phyloP scores from a whole-genome alignment of 2,888 invertebrate genomes.

The Drosophila rellima region DNA sequence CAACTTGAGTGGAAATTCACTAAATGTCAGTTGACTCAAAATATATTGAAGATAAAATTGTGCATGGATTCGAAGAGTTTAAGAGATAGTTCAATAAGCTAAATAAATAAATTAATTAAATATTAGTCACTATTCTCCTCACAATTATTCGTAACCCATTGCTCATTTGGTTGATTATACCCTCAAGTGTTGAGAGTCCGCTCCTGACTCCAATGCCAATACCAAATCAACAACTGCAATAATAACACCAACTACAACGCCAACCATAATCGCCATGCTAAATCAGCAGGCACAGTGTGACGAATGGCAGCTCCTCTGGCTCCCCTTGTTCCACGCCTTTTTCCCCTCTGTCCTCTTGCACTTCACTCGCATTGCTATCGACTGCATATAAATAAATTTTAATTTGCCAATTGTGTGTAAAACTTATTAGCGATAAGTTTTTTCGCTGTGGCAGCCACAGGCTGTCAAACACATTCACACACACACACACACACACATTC shows the following conservation, averaged over 20 bases:
- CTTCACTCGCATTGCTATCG: conserved; percentile 7
- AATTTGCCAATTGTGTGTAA: conserved; percentile 78
- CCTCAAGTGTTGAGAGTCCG: neutral
- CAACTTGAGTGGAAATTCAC: too few relatives aligned
- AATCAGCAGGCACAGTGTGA: conserved; percentile 49
- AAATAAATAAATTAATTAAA: too few relatives aligned
- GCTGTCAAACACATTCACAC: conserved; percentile 14
- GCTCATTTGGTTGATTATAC: neutral
- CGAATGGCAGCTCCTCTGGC: conserved; percentile 38
- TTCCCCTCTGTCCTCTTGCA: too few relatives aligned
- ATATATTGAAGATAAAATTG: too few relatives aligned
- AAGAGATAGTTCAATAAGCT: neutral
- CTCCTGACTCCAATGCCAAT: conserved; percentile 35
- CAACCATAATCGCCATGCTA: conserved; percentile 44
- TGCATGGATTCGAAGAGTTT: too few relatives aligned
- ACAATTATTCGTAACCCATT: neutral
- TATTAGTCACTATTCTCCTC: neutral
- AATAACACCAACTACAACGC: conserved; percentile 45
- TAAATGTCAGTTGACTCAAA: too few relatives aligned
- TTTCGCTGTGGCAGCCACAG: conserved; percentile 45
- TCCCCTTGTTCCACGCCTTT: neutral
- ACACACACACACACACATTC: neutral
- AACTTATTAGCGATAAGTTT: conserved; percentile 79
- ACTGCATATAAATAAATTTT: conserved; percentile 72
- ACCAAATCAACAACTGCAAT: conserved; percentile 31